phyloP scores from a whole-genome alignment of 2,797 vertebrate species.

The Xenops minutus region DNA sequence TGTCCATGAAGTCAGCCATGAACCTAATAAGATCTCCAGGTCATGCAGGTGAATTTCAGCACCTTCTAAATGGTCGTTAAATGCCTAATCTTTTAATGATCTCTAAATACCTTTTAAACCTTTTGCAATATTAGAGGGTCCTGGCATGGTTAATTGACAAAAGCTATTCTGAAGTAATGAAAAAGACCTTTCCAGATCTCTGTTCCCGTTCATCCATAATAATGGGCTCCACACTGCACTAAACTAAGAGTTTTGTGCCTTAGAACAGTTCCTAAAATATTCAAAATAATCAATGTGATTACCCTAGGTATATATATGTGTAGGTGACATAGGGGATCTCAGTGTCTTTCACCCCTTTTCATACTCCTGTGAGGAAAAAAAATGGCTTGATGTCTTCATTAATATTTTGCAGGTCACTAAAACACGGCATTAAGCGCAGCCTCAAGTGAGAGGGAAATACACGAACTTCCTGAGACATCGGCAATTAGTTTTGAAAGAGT shows the following conservation, averaged over 20 bases:
- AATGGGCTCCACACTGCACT: neutral
- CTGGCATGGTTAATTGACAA: neutral
- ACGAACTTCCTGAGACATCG: constrained; percentile 16
- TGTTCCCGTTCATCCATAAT: neutral
- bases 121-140: neutral
- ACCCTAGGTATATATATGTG: neutral
- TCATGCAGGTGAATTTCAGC: neutral
- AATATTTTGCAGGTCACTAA: constrained; percentile 41
- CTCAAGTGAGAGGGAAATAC: neutral
- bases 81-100: neutral
- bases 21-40: neutral
- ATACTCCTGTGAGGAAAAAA: neutral
- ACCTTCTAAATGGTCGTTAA: neutral
- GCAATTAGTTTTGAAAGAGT: constrained; percentile 9
- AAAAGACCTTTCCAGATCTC: neutral
- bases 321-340: neutral
- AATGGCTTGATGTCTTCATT: neutral
- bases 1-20: accelerated
- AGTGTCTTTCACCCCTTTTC: neutral
- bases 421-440: neutral
- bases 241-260: neutral
- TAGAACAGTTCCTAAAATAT: neutral
- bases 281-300: neutral
- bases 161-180: neutral
- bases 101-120: neutral